Base-by-base conservation (phyloP, 2,797 vertebrate genomes). In the Hypotaenidia philippensis region DNA sequence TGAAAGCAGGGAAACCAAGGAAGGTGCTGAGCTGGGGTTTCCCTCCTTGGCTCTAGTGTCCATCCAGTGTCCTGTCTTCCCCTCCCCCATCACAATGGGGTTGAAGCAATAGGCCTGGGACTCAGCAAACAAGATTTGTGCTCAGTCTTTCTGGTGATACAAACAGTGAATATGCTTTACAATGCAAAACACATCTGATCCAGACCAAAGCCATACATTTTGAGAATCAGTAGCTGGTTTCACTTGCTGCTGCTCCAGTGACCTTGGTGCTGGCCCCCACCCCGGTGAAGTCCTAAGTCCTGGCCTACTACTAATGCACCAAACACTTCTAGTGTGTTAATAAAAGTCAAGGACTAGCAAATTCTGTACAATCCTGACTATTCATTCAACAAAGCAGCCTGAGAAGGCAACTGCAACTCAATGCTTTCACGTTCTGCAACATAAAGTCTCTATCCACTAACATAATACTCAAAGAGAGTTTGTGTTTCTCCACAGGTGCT, bases 251-350 rank as follows among this genome's bases (percentile, higher is more conserved):
- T 78, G 47, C 10, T 18, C 34, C 5, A 3, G 13, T 34, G 4
- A 17, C 29, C 6, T 50, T 79, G 18, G 23, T 64, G 9, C 29
- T 1, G 0, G 49, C 6, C 8, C 4, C 7, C 1, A 1, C 11
- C 11, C 19, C 2, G 1, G 22, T 34, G 16, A 72, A 57, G 25
- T 45, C 10, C 36, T 40, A 32, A 72, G 17, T 49, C 40, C 53
- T 59, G 57, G 11, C 6, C 23, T 71, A 8, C 44, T 61, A 27
- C 32, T 40, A 16, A 38, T 75, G 14, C 10, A 61, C n/a, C 27
- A 66, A 40, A 74, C 40, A 53, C 5, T 55, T 84, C 5, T 31
- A 63, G 6, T 9, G 61, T 77, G 17, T n/a, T 61, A 68, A 32
- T 27, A 41, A 59, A 83, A 68, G 21, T 25, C 5, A 55, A 68